Conservation (phyloP, 2,888 invertebrate species). For the Ptycholaimellus sp. region DNA sequence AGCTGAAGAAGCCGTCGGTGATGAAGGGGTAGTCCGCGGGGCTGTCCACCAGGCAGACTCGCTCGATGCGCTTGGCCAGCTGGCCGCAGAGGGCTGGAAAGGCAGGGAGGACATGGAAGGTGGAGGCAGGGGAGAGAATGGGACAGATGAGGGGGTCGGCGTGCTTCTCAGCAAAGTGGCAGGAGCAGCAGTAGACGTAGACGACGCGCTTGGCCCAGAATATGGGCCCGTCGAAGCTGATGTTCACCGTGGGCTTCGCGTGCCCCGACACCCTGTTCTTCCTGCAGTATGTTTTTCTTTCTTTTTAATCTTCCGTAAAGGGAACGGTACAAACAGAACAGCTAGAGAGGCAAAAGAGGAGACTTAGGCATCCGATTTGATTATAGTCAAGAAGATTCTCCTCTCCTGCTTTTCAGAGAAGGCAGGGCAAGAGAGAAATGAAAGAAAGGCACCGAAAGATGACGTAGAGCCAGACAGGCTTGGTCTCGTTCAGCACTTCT, state of each 20-base stretch:
- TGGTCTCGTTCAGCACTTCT: constrained; percentile 12
- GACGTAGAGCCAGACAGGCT: constrained; percentile 24
- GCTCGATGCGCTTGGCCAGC: constrained; percentile 19
- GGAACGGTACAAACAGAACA: too few relatives aligned
- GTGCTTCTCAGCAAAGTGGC: constrained; percentile 24
- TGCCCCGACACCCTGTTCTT: constrained; percentile 11
- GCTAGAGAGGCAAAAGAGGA: too few relatives aligned
- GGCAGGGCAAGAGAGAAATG: neutral
- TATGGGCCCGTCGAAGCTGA: constrained; percentile 22
- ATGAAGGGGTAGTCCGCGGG: constrained; percentile 25
- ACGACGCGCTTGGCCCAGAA: constrained; percentile 24
- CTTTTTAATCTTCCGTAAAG: neutral
- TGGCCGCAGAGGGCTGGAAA: constrained; percentile 13
- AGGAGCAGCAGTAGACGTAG: constrained; percentile 23
- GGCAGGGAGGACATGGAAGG: neutral
- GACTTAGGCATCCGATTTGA: neutral
- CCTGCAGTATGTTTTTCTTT: neutral
- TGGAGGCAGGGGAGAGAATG: neutral
- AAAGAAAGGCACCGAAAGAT: constrained; percentile 14
- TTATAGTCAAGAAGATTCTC: too few relatives aligned
- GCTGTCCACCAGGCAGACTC: constrained; percentile 24
- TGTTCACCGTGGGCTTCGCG: constrained; percentile 22
- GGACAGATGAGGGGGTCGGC: constrained; percentile 6
- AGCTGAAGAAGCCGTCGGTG: constrained; percentile 22
- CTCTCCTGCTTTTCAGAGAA: too few relatives aligned